Conservation (phyloP, 2,888 invertebrate genomes). For the Boloria selene region DNA sequence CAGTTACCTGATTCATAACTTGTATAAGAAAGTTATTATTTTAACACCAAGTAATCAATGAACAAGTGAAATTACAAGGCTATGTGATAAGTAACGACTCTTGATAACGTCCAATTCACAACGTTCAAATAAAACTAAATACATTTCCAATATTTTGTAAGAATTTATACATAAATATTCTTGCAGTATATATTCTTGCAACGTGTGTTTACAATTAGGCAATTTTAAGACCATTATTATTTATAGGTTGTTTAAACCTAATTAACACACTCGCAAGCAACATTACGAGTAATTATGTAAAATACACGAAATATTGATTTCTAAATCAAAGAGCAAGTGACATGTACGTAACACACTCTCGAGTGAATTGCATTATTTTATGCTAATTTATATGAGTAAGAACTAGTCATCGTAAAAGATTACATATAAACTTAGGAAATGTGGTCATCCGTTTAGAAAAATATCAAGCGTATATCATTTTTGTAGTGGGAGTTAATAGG, state of each 20-base stretch:
- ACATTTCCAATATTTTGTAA: no score
- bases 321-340: slow-evolving; percentile 22
- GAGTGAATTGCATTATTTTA: slow-evolving; percentile 26
- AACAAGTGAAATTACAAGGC: background rate
- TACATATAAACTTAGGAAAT: background rate
- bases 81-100: background rate
- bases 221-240: background rate
- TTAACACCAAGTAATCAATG: no score
- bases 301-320: slow-evolving; percentile 10
- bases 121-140: background rate
- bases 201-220: background rate
- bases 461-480: no score
- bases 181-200: background rate
- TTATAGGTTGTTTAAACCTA: slow-evolving; percentile 3
- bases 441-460: no score
- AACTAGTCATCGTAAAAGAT: slow-evolving; percentile 9
- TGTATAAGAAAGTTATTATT: background rate
- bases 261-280: background rate
- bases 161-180: no score
- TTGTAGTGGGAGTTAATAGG: no score
- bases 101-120: background rate
- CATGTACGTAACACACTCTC: slow-evolving; percentile 23
- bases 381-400: slow-evolving; percentile 23
- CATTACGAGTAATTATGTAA: slow-evolving; percentile 11
- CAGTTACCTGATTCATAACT: background rate